Conservation (phyloP, 1,140 invertebrate species). For the Mizuhopecten yessoensis region DNA sequence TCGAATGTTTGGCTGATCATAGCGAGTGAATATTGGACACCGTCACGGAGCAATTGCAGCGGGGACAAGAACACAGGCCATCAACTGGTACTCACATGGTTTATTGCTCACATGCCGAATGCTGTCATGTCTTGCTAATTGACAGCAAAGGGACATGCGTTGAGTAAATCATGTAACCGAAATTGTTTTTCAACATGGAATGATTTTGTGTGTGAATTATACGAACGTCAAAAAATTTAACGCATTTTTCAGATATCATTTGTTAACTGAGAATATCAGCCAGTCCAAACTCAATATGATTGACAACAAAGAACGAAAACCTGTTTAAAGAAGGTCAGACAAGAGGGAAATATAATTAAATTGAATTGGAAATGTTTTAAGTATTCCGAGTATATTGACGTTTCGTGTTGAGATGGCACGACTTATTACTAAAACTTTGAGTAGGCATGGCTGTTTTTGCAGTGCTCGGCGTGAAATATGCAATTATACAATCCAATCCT, state of each 20-base stretch:
- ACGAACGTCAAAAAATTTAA: background rate
- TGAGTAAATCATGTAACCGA: background rate
- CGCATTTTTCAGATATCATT: background rate
- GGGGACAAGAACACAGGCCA: background rate
- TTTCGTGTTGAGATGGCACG: background rate
- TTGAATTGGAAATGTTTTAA: background rate
- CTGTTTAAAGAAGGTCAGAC: background rate
- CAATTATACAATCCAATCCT: background rate
- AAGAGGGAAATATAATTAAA: background rate
- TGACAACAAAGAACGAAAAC: background rate
- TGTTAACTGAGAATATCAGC: background rate
- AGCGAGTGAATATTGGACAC: background rate
- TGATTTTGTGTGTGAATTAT: background rate
- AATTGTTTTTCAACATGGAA: too few species aligned
- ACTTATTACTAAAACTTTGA: too few species aligned
- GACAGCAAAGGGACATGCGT: background rate
- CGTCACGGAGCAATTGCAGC: background rate
- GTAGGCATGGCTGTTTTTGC: background rate
- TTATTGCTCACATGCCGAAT: background rate
- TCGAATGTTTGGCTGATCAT: background rate
- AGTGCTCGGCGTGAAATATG: background rate
- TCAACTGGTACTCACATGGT: background rate
- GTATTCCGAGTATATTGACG: background rate
- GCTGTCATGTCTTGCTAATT: constrained; percentile 12
- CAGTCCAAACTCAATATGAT: background rate